Percentiles rank a stretch among this genome's conserved stretches.
Conservation (phyloP, 2,113 vertebrate genomes). For the Uria aalge region DNA sequence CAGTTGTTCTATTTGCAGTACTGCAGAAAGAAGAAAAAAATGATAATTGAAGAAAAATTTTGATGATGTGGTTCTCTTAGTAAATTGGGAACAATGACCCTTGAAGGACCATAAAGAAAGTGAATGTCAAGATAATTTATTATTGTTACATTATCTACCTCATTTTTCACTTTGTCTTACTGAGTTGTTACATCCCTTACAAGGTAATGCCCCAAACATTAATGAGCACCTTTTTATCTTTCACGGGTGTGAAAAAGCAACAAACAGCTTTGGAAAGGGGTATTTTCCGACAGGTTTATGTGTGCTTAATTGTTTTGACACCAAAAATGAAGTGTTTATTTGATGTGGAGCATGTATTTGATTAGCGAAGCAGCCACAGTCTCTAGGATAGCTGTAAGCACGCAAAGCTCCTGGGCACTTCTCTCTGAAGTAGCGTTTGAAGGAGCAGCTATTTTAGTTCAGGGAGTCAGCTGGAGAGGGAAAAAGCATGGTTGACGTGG, state of each 20-base stretch:
- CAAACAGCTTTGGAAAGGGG: neutral
- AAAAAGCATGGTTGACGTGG: neutral
- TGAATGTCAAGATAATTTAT: conserved; percentile 89
- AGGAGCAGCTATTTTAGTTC: neutral
- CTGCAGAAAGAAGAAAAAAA: conserved; percentile 68
- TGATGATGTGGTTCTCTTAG: conserved; percentile 85
- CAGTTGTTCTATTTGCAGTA: conserved; percentile 73
- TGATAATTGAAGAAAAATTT: conserved; percentile 82
- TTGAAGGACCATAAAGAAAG: conserved; percentile 85
- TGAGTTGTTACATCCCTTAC: conserved; percentile 68
- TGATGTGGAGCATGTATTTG: neutral
- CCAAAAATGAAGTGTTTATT: neutral
- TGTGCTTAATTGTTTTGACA: neutral
- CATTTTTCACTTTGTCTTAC: conserved; percentile 78
- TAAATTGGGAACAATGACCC: conserved; percentile 89
- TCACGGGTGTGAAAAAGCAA: neutral
- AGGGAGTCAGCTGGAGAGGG: neutral
- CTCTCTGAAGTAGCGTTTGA: neutral
- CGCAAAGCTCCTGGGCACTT: neutral
- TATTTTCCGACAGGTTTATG: neutral
- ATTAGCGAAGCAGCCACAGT: neutral
- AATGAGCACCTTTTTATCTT: conserved; percentile 59
- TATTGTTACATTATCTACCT: conserved; percentile 82
- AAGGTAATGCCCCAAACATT: conserved; percentile 72
- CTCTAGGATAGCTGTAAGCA: neutral